Percentiles rank a stretch among this genome's conserved stretches.
Evolutionary conservation across 2,113 vertebrate species (phyloP).

Genomic region (Chiloscyllium plagiosum): DNA sequence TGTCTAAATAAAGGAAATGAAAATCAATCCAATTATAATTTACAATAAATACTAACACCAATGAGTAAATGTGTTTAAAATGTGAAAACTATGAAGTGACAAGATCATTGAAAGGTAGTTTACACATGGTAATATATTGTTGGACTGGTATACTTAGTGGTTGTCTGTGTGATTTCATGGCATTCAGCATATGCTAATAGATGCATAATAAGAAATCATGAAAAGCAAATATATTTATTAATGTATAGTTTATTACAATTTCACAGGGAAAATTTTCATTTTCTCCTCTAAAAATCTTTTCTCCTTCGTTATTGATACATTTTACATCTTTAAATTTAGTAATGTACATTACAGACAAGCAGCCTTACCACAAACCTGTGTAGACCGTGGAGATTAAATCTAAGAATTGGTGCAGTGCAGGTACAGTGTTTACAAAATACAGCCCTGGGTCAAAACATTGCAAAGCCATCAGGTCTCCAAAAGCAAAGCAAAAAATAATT

Average conservation of each 20-base stretch:
- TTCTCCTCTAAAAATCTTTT: background rate
- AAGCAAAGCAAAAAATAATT: background rate
- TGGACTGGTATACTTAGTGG: background rate
- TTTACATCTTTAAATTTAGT: background rate
- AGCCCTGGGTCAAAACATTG: background rate
- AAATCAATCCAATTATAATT: background rate
- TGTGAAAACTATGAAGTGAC: background rate
- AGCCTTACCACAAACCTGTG: background rate
- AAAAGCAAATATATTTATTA: background rate
- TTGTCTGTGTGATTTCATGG: background rate
- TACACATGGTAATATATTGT: background rate
- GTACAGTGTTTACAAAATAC: background rate
- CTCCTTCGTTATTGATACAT: constrained; percentile 20
- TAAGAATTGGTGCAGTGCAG: background rate
- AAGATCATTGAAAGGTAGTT: background rate
- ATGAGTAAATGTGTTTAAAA: background rate
- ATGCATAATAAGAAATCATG: background rate
- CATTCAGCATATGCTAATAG: background rate
- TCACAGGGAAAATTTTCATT: background rate
- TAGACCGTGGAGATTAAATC: background rate
- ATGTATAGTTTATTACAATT: constrained; percentile 24
- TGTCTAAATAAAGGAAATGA: background rate
- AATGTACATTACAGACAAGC: constrained; percentile 5
- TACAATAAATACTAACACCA: background rate
- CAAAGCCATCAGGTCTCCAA: background rate